A percentile compares a stretch with the other conserved stretches of the same genome.
phyloP scores from a whole-genome alignment of 2,797 vertebrate species.

The Enteromius anoplus region DNA sequence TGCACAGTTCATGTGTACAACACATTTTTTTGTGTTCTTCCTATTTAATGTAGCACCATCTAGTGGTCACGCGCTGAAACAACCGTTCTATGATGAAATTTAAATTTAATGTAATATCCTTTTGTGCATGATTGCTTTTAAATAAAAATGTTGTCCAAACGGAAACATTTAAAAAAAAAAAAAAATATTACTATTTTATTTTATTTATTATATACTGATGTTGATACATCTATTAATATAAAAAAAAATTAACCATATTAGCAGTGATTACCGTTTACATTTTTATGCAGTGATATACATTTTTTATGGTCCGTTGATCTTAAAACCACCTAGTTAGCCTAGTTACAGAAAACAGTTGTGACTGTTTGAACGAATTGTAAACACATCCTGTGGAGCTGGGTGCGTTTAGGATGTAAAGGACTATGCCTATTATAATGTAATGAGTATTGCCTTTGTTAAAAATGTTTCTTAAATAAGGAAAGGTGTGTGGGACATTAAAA shows the following conservation, averaged over 20 bases:
- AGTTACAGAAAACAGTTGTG: too few species aligned
- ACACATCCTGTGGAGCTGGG: not conserved
- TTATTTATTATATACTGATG: not conserved
- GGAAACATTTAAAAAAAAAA: not conserved
- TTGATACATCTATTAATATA: not conserved
- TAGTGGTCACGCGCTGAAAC: constrained; percentile 36
- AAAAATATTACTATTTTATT: not conserved
- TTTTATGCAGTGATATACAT: not conserved
- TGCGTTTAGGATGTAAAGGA: not conserved
- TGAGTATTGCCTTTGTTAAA: not conserved
- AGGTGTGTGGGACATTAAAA: too few species aligned
- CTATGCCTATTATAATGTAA: not conserved
- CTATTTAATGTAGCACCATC: constrained; percentile 17
- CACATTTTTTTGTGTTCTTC: not conserved
- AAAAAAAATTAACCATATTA: not conserved
- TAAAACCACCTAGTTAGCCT: too few species aligned
- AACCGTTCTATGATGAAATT: not conserved
- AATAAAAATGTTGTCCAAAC: not conserved
- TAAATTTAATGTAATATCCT: not conserved
- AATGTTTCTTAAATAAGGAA: not conserved
- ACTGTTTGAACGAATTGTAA: not conserved
- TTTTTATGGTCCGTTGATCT: not conserved
- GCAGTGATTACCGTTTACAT: not conserved
- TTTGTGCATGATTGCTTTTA: not conserved
- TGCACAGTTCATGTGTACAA: not conserved